A percentile compares a stretch with the other conserved stretches of the same genome.
Evolutionary conservation across 1,140 invertebrate genomes (phyloP).

Genomic region (Drosophila paulistorum): DNA sequence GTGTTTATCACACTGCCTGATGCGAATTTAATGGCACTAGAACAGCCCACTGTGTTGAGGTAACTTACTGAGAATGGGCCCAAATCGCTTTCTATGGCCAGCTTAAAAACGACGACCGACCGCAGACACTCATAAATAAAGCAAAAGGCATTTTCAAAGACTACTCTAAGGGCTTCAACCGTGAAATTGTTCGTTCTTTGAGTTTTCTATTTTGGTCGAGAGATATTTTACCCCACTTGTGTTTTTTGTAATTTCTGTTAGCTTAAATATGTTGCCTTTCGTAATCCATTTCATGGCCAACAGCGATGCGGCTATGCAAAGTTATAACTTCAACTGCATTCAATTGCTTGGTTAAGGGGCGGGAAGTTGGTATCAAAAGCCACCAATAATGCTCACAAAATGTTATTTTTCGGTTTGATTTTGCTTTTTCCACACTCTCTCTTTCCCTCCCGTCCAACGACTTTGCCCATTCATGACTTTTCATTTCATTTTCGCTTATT

Average conservation of each 20-base stretch:
- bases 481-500: slow-evolving; percentile 81
- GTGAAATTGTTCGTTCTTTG: slow-evolving; percentile 46
- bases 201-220: slow-evolving; percentile 10
- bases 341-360: slow-evolving; percentile 12
- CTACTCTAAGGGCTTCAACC: slow-evolving; percentile 53
- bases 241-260: slow-evolving; percentile 57
- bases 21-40: slow-evolving; percentile 32
- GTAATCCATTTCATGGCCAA: slow-evolving; percentile 75
- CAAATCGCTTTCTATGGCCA: not conserved
- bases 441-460: slow-evolving; percentile 2
- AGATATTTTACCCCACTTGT: slow-evolving; percentile 15
- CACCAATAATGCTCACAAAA: slow-evolving; percentile 62
- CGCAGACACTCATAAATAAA: slow-evolving; percentile 60
- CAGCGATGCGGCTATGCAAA: slow-evolving; percentile 56
- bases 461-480: slow-evolving; percentile 73
- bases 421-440: slow-evolving; percentile 32
- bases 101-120: slow-evolving; percentile 17
- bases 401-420: slow-evolving; percentile 72
- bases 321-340: slow-evolving; percentile 47
- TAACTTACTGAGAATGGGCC: slow-evolving; percentile 4
- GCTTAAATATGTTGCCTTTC: slow-evolving; percentile 60
- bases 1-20: slow-evolving; percentile 14
- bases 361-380: slow-evolving; percentile 25
- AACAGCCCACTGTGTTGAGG: not conserved
- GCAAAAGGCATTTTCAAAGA: slow-evolving; percentile 30